phyloP scores from a whole-genome alignment of 2,888 invertebrate genomes.

The Brenthis ino region DNA sequence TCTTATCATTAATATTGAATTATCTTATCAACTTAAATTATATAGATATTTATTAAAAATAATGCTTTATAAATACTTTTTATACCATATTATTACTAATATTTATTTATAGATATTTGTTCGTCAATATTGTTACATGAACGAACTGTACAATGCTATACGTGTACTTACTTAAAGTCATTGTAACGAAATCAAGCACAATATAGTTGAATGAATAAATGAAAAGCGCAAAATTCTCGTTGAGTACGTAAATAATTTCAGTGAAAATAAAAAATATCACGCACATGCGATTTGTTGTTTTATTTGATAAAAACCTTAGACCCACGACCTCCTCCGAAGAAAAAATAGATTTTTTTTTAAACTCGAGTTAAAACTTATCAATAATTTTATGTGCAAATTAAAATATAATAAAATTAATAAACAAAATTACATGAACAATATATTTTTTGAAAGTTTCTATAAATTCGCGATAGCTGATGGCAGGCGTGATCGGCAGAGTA shows the following conservation, averaged over 20 bases:
- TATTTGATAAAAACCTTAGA: conserved; percentile 45
- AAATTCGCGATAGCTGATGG: too few species aligned
- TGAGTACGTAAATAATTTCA: conserved; percentile 69
- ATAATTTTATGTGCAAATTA: too few species aligned
- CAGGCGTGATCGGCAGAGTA: too few species aligned
- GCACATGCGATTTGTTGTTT: conserved; percentile 76
- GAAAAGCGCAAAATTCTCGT: conserved; percentile 69
- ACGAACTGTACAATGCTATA: conserved; percentile 56
- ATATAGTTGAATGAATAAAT: conserved; percentile 69
- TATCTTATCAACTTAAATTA: conserved; percentile 35
- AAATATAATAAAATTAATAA: too few species aligned
- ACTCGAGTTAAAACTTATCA: neutral
- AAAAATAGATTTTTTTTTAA: neutral
- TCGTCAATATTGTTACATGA: conserved; percentile 59
- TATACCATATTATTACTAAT: conserved; percentile 60
- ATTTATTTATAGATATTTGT: conserved; percentile 53
- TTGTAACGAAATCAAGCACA: conserved; percentile 70
- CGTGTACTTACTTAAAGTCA: conserved; percentile 60
- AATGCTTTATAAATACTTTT: conserved; percentile 66
- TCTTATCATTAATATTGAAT: conserved; percentile 15
- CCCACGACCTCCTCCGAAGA: neutral
- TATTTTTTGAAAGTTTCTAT: too few species aligned
- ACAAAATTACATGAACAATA: too few species aligned
- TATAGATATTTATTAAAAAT: conserved; percentile 41
- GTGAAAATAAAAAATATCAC: conserved; percentile 76